Base-by-base conservation (phyloP, 2,113 vertebrate genomes). In the Hydrochoerus hydrochaeris region DNA sequence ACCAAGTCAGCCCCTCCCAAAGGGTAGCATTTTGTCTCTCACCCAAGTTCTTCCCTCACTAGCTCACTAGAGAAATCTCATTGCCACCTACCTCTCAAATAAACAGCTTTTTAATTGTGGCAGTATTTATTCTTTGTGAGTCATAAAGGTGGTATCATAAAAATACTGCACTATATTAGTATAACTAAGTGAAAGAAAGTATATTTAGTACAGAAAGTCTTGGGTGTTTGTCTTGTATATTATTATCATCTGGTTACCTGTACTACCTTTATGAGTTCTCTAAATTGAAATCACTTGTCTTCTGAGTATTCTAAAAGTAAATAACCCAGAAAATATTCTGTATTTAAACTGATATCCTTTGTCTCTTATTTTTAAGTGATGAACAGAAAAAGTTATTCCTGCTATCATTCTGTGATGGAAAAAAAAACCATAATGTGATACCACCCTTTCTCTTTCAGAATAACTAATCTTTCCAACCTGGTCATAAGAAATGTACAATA, bases 81-180 rank as follows among this genome's bases (percentile, higher is more conserved):
- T 3, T 60, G 19, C n/a, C 8, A 19, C 3, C 63, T 60, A 46
- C 16, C n/a, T 75, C 1, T 0, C 17, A 24, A 11, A 92, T 13
- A 81, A 35, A 77, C 11, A 41, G 9, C 60, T 1, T 46, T 71
- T 26, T 10, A 38, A 28, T 71, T 38, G 22, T 20, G 26, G 17
- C 8, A 65, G 35, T 26, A 8, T 77, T 92, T 93, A 17, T 67
- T 96, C 26, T 75, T 88, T 83, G 85, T 85, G 24, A 94, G 58
- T 78, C 71, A 91, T 9, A 24, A 38, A 67, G 77, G 16, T 91
- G 17, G 3, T 13, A 90, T 75, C 28, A 38, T 60, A 41, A 73
- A 71, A 77, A 75, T 58, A 10, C 60, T 78, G 85, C 49, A 88
- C 26, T 58, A 44, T 57, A 62, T 88, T 24, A 58, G 75, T 62